These are phyloP conservation scores for Ornithorhynchus anatinus DNA, from an alignment of 2,113 vertebrate species.

Conservation along the genomic window DNA sequence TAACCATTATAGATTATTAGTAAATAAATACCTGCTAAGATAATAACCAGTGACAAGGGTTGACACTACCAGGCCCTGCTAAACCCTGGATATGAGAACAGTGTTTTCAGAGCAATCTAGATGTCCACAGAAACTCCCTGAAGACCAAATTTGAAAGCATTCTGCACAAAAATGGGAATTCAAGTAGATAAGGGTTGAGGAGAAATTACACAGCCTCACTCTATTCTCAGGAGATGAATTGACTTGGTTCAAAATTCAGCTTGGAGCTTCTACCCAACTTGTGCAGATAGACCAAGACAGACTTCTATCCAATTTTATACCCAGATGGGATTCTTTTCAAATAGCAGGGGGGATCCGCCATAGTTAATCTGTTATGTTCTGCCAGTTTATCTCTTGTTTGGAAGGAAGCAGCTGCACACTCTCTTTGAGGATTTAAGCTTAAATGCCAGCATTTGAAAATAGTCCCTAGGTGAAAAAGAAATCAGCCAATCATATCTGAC, in stretches of 20 bases:
- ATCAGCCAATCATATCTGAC: neutral
- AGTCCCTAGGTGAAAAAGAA: neutral
- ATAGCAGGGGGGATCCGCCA: neutral
- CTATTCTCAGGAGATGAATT: neutral
- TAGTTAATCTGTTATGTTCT: neutral
- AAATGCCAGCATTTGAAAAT: neutral
- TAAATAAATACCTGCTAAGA: too few species aligned
- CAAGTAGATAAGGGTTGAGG: neutral
- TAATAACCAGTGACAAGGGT: too few species aligned
- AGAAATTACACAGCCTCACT: neutral
- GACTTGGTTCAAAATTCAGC: neutral
- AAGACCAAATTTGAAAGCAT: neutral
- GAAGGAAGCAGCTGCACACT: neutral
- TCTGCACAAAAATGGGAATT: neutral
- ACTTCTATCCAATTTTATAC: slow-evolving; percentile 2
- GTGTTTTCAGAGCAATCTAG: neutral
- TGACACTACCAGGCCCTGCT: too few species aligned
- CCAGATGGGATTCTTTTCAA: neutral
- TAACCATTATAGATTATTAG: too few species aligned
- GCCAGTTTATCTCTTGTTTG: neutral
- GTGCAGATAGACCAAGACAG: neutral
- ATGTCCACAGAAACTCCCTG: neutral
- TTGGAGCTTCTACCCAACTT: neutral
- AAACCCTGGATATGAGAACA: neutral
- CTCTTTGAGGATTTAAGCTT: neutral